Base-by-base conservation (phyloP, 2,888 invertebrate genomes). In the Cheiracanthium punctorium region DNA sequence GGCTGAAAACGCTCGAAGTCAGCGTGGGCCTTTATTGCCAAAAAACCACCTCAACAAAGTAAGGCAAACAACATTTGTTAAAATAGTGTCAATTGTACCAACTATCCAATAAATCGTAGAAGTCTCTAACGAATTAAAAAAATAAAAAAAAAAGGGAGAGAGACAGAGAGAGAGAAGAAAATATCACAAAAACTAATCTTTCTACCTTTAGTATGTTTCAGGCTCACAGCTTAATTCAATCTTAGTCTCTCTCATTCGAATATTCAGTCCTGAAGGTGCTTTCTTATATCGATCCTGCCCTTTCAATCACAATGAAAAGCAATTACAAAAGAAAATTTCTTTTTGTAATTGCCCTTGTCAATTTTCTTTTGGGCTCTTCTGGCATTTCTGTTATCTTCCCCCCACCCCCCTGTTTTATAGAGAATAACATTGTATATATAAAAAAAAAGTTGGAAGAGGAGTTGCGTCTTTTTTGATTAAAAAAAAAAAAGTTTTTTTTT, bases 361-460 rank as follows among this genome's bases (percentile, higher is more conserved):
- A 58, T 58, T 58, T 58, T 24, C n/a, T 12, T 17, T 24, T 58
- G 24, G 5, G 58, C 58, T 58, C 58, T 58, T 24, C 58, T 58
- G 58, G 24, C 58, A 58, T 58, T 58, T 58, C 58, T 58, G 24
- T 58, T 58, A 58, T 58, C 58, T 58, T 58, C 12, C 17, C 58
- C 24, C 24, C 24, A 24, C 58, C 24, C 24, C 17, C n/a, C n/a
- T n/a, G n/a, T n/a, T n/a, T n/a, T n/a, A n/a, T n/a, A n/a, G 24
- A 24, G 58, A 58, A 58, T 58, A 58, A 58, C 58, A 58, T 58
- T n/a, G n/a, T n/a, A n/a, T n/a, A n/a, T n/a, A n/a, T n/a, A n/a
- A n/a, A n/a, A n/a, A n/a, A n/a, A n/a, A n/a, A n/a, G n/a, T n/a
- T 24, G n/a, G 24, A 58, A 24, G 58, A 5, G 24, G 58, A 1